Base-by-base conservation (phyloP, 53 echinoderm and acorn worm species). In the Echinarachnius parma region DNA sequence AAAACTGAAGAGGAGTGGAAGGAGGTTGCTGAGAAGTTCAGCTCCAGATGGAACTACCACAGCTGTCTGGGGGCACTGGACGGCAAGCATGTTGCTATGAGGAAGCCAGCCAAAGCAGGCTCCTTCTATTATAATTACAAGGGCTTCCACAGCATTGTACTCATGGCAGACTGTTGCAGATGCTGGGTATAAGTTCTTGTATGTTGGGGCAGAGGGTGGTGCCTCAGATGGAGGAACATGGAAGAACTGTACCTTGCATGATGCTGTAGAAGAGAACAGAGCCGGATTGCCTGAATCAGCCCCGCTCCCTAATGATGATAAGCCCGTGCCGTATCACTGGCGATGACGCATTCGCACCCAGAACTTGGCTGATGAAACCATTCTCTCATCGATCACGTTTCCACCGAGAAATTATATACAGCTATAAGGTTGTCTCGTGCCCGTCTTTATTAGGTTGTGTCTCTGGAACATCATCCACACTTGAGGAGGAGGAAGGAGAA, bases 171-270 rank as follows among this genome's bases (percentile, higher is more conserved):
- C n/a, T n/a, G 76, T 76, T 14, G 60, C 46, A 60, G 76, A 76
- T 48, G 76, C 48, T 19, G 32, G 15, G 21, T 76, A 60, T 31
- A 76, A 61, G 34, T 56, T 75, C 28, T 44, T 75, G 18, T 76
- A 60, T 60, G 76, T 60, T 3, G 76, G 61, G 36, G 59, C 39
- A 57, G 75, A 45, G 36, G 61, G 75, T 32, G 32, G 56, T 34
- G 34, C 55, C 21, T 74, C 75, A 37, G 77, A 77, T 62, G 60
- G 61, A 78, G 64, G 78, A 78, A 64, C 78, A 78, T 64, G 61
- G 34, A 61, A 32, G 5, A 29, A 61, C 61, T 61, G 31, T 22
- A 31, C 16, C 28, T 15, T 61, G 61, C 34, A 61, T 32, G 15
- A 61, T 31, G 31, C 61, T 15, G 34, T 61, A 31, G 61, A 61